Evolutionary conservation across 2,113 vertebrate species (phyloP), one percentile per base, ranked within the genome.

Genomic region (Dinomys branickii): DNA sequence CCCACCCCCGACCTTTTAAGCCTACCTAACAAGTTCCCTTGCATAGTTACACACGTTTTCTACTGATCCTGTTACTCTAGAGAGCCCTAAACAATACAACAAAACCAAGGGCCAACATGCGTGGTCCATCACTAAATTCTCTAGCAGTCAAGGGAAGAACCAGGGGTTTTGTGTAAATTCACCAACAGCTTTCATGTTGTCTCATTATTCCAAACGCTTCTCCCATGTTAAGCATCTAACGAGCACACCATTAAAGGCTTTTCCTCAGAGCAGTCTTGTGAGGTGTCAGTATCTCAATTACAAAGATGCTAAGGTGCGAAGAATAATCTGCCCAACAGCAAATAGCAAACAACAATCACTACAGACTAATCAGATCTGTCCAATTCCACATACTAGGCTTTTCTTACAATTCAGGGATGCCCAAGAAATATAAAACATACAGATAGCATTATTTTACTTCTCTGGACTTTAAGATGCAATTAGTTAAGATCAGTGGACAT

Each of bases 91-190:
- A 77, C 14, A 77, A 33, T 3, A 73, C 56, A 41, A 44, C 47
- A 35, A 11, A 22, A 50, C 14, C n/a, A 81, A 67, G 52, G 24
- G 56, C 35, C 35, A 13, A 61, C 33, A 52, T 22, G 20, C 28
- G 14, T 0, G 47, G 33, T 0, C 14, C 81, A 52, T 3, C 47
- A 17, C 0, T 20, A 28, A 9, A 80, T 14, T 35, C 38, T 22
- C 38, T 47, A 33, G 20, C 28, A 3, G 67, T 7, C 71, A 17
- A 47, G 41, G 44, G 50, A 35, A 83, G 50, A 35, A 83, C 13
- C 24, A 26, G 30, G 16, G 9, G 26, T 22, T 30, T 50, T 35
- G 19, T 3, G 16, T 16, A 33, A 52, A 58, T n/a, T 75, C 35
- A 56, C 54, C 38, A 5, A 8, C 10, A 14, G 78, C 75, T 47